Evolutionary conservation across 2,113 vertebrate species (phyloP).

Genomic region (Parus major): DNA sequence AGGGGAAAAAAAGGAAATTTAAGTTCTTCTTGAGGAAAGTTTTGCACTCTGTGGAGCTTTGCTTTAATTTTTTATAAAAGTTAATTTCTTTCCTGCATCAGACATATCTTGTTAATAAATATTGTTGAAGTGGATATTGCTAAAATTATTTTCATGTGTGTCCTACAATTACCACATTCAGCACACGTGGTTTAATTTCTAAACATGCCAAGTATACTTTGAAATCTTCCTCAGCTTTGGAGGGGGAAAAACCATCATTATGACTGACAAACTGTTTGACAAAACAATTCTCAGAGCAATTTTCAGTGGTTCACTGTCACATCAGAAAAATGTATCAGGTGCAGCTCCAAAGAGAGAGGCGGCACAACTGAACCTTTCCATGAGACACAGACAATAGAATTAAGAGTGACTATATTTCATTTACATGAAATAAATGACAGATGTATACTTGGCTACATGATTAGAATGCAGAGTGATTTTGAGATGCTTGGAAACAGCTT

Average conservation of each 20-base stretch:
- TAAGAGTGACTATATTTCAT: background rate
- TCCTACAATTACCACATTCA: background rate
- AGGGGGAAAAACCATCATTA: background rate
- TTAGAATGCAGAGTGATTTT: background rate
- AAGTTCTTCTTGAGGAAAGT: background rate
- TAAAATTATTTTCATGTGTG: background rate
- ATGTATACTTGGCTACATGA: background rate
- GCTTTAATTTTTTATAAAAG: background rate
- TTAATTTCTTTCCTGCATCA: background rate
- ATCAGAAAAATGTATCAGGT: background rate
- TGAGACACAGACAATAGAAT: background rate
- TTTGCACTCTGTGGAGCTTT: background rate
- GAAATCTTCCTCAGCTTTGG: background rate
- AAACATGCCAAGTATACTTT: background rate
- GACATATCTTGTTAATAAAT: background rate
- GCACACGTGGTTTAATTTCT: background rate
- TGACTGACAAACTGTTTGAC: conserved; percentile 17
- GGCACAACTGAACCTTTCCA: background rate
- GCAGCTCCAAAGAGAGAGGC: background rate
- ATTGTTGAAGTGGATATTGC: background rate
- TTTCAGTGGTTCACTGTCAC: background rate
- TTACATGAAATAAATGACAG: background rate
- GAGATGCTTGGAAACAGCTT: background rate
- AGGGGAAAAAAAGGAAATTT: background rate
- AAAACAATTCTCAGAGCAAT: conserved; percentile 10